Base-by-base conservation (phyloP, 2,888 invertebrate species). In the Geotrupes spiniger region DNA sequence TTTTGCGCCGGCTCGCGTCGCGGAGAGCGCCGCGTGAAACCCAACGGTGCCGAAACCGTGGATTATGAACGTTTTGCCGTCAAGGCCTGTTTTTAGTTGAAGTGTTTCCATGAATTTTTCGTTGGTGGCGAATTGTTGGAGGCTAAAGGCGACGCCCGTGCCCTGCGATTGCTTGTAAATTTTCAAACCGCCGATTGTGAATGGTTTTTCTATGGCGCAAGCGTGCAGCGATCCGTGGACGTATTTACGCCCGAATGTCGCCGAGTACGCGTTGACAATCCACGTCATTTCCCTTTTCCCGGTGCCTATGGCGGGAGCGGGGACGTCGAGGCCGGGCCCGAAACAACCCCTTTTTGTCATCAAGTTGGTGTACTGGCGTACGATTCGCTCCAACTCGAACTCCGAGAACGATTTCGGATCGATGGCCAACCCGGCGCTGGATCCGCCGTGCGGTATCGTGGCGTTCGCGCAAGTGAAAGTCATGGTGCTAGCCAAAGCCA, bases 31-130 rank as follows among this genome's bases (percentile, higher is more conserved):
- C 4, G 86, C 78, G 71, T 85, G 87, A 56, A 85, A 79, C 60
- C 92, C 92, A 45, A 92, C 92, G 73, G 91, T 91, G 67, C 89
- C 89, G 66, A 84, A 85, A 39, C 89, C 89, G 71, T 89, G 81
- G 39, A 92, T 76, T 60, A 92, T 87, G 61, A 87, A 87, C 2
- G 87, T 87, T 72, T 92, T 89, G 56, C 76, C 80, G 66, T 80
- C 79, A 67, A 83, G 81, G 41, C 85, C 85, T 63, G 71, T 78
- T 37, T 71, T 75, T 10, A 73, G 74, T 49, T 83, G 83, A 59
- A 87, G 77, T 69, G 78, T 74, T 53, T 81, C 76, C 87, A 88
- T 87, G 74, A 83, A 87, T 42, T 80, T 76, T 16, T 80, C 78
- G 66, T 89, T 84, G 62, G 84, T 80, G 52, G 89, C 76, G 69